phyloP scores from a whole-genome alignment of 2,888 invertebrate genomes.

The Lagria hirta region DNA sequence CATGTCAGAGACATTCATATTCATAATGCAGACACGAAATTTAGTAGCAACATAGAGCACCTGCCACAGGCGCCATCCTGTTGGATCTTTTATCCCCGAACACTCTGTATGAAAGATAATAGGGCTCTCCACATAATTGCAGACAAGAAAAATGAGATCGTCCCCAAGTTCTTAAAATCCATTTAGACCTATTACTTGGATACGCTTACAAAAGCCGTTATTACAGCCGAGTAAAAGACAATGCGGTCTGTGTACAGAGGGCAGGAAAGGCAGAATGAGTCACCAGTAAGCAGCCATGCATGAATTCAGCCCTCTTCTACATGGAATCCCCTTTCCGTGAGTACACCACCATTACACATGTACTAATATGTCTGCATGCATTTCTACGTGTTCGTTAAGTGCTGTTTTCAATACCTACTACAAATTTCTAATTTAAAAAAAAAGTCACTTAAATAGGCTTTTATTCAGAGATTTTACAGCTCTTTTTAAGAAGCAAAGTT shows the following conservation, averaged over 20 bases:
- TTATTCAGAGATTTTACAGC: background rate
- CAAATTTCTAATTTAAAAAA: no score
- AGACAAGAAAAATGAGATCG: no score
- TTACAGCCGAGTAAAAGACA: constrained; percentile 27
- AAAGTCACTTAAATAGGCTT: background rate
- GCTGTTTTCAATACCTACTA: no score
- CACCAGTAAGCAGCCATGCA: constrained; percentile 35
- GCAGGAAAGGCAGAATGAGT: constrained; percentile 32
- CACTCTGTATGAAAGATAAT: no score
- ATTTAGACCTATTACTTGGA: constrained; percentile 10
- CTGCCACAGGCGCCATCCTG: no score
- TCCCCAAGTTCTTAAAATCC: constrained; percentile 11
- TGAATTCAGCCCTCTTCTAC: constrained; percentile 25
- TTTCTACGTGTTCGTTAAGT: no score
- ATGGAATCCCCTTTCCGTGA: constrained; percentile 30
- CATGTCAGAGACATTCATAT: no score
- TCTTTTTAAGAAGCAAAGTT: background rate
- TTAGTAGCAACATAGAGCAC: no score
- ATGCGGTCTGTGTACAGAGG: constrained; percentile 23
- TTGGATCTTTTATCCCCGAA: no score
- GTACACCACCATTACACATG: constrained; percentile 15
- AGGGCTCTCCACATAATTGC: no score
- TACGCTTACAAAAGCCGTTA: no score
- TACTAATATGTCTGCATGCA: constrained; percentile 16
- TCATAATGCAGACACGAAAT: no score